A percentile compares a stretch with the other conserved stretches of the same genome.
Conservation (phyloP, 2,797 vertebrate species). For the Carduelis carduelis region DNA sequence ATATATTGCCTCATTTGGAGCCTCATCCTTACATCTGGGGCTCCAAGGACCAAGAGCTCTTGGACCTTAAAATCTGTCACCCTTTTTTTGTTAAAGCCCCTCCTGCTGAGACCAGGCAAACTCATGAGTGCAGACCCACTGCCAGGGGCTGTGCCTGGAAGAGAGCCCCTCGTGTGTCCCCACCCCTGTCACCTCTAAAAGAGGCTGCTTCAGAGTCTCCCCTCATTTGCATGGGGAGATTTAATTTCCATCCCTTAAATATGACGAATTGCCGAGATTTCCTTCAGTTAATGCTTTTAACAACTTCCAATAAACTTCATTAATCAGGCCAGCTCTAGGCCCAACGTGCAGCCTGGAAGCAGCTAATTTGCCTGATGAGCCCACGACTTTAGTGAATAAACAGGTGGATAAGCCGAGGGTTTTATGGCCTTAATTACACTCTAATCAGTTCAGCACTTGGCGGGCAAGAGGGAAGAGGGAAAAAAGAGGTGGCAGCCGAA, state of each 20-base stretch:
- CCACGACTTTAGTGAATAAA: conserved; percentile 90
- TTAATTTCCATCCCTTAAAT: conserved; percentile 98
- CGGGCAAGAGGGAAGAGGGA: conserved; percentile 75
- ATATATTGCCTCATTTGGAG: accelerated
- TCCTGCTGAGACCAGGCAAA: neutral
- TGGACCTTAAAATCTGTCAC: neutral
- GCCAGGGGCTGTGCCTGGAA: neutral
- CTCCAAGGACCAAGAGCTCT: neutral
- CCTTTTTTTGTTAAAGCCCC: neutral
- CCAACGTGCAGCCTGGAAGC: conserved; percentile 82
- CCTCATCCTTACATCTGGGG: neutral
- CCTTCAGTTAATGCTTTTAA: conserved; percentile 99
- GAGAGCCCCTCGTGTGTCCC: neutral
- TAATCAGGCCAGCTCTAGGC: conserved; percentile 92
- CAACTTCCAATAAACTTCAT: conserved; percentile 98
- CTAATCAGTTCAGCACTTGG: conserved; percentile 98
- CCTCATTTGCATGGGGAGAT: conserved; percentile 92
- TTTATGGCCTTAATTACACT: conserved; percentile 99
- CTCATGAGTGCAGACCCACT: neutral
- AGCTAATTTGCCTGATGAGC: conserved; percentile 94
- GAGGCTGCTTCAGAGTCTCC: conserved; percentile 70
- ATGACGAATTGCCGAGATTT: conserved; percentile 97
- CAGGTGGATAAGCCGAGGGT: conserved; percentile 99
- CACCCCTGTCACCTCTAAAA: conserved; percentile 73
- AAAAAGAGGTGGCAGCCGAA: conserved; percentile 49